Evolutionary conservation across 2,113 vertebrate species (phyloP), one percentile per base, ranked within the genome.

Genomic region (Turnix velox): DNA sequence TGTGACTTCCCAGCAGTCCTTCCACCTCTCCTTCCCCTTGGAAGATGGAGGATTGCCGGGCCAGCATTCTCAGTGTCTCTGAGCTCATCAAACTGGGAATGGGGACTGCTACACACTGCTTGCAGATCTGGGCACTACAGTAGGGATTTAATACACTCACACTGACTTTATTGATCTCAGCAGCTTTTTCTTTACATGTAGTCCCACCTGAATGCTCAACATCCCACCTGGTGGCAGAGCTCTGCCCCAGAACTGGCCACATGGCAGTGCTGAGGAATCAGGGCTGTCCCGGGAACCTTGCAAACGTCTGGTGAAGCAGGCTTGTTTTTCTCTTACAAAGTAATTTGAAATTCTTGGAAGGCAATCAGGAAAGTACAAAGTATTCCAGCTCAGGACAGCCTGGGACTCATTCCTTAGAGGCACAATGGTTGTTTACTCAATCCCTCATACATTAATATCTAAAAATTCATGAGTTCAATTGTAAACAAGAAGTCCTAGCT

Each of bases 321-420:
- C 82, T 94, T 96, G 94, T 96, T 96, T 96, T 96, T 96, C 89
- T 95, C 54, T 73, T 94, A 87, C 87, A 49, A 73, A 96, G 91
- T 91, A 89, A 94, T 94, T 95, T 83, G 91, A 96, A 96, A 96
- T 96, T 96, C 96, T 96, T 96, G 91, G 95, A 96, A 96, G 92
- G 94, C 95, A 95, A 93, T 96, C 91, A 92, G 93, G 94, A 95
- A 95, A 96, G 95, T 93, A 96, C 95, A 96, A 94, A 96, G 87
- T 96, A 96, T 96, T 96, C 96, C 96, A 95, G 81, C 89, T 80
- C 96, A 96, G 91, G 92, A 96, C 92, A 96, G 95, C 89, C 96
- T 87, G 91, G 89, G 93, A 96, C 81, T 91, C 95, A 92, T 95
- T 96, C 94, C 96, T 96, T 89, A 87, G 95, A 91, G 81, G 94